Conservation (phyloP, 1,140 invertebrate species). For the Catajapyx aquilonaris region DNA sequence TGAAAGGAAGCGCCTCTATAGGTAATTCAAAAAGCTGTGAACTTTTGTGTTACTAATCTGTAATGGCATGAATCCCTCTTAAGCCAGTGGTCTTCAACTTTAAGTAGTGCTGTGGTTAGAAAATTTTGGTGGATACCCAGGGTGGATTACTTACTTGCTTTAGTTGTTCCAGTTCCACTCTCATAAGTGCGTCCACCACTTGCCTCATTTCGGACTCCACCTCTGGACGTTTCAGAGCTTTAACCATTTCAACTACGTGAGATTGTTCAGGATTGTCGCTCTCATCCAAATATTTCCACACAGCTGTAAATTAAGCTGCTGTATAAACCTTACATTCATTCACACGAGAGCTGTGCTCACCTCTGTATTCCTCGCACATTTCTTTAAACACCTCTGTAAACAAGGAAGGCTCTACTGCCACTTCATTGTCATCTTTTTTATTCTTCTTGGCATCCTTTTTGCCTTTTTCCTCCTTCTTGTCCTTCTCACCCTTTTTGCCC, state of each 20-base stretch:
- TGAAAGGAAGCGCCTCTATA: constrained; percentile 11
- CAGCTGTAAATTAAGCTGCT: no score
- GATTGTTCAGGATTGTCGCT: constrained; percentile 38
- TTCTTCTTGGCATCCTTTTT: not conserved
- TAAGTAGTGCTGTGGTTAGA: no score
- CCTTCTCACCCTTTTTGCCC: not conserved
- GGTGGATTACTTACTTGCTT: constrained; percentile 30
- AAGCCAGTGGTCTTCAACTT: no score
- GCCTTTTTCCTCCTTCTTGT: not conserved
- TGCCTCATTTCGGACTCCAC: constrained; percentile 65
- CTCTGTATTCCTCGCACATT: not conserved
- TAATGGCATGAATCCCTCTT: no score
- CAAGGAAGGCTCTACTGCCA: not conserved
- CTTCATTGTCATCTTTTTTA: not conserved
- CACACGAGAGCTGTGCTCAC: not conserved
- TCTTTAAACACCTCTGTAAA: not conserved
- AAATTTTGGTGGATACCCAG: not conserved
- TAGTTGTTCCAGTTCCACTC: constrained; percentile 56
- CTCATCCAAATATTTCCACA: constrained; percentile 66
- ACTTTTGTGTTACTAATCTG: no score
- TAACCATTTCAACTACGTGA: constrained; percentile 60
- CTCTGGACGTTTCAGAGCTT: constrained; percentile 54
- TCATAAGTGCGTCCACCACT: constrained; percentile 65
- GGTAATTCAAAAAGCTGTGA: constrained; percentile 5
- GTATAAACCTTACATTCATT: no score